Evolutionary conservation across 1,140 invertebrate species (phyloP).

Genomic region (Andricus grossulariae): DNA sequence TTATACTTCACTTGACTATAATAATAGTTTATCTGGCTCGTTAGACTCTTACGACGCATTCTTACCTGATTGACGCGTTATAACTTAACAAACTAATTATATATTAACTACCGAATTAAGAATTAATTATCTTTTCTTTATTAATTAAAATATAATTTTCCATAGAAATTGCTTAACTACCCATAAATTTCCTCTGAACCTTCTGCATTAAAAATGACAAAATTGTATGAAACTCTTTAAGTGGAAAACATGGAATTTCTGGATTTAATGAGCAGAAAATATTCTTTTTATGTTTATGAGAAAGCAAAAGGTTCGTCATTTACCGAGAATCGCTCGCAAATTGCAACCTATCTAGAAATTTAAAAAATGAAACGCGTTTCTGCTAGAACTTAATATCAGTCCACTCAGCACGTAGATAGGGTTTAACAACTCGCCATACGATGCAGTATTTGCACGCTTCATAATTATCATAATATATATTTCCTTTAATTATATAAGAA

Average conservation of each 20-base stretch:
- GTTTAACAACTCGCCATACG: neutral
- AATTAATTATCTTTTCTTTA: no score
- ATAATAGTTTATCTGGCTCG: no score
- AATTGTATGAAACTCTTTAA: neutral
- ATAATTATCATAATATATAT: neutral
- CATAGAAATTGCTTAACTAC: no score
- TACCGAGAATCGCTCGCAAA: neutral
- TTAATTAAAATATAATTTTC: no score
- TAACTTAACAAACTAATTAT: no score
- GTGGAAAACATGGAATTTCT: neutral
- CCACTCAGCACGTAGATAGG: neutral
- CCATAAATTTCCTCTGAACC: no score
- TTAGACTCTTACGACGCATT: no score
- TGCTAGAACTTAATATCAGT: neutral
- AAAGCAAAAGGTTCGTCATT: constrained; percentile 1
- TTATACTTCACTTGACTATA: no score
- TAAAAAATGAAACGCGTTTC: neutral
- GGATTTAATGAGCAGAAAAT: neutral
- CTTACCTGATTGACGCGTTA: no score
- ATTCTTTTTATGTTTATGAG: neutral
- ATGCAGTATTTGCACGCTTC: neutral
- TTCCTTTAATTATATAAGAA: no score
- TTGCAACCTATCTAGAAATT: constrained; percentile 10
- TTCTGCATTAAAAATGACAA: neutral
- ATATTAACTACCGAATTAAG: no score